A percentile compares a stretch with the other conserved stretches of the same genome.
These are phyloP conservation scores for Kryphioiulus occultus DNA, from an alignment of 2,888 invertebrate species.

Conservation along the genomic window DNA sequence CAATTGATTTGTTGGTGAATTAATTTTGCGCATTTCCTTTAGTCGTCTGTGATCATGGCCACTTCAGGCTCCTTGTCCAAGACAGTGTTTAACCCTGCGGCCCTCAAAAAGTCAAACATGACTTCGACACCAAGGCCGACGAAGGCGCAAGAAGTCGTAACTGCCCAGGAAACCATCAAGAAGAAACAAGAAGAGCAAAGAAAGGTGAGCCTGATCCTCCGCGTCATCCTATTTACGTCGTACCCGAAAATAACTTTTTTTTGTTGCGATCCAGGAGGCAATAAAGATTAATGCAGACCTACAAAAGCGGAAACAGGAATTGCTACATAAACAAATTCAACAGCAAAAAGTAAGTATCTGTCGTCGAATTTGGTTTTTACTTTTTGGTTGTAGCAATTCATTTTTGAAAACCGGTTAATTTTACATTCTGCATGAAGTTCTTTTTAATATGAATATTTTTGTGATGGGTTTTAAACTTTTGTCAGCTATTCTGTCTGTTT, in stretches of 20 bases:
- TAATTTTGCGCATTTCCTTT: not conserved
- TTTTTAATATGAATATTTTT: no score
- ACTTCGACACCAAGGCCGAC: slow-evolving; percentile 55
- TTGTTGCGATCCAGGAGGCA: slow-evolving; percentile 66
- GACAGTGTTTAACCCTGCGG: slow-evolving; percentile 65
- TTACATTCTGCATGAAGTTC: no score
- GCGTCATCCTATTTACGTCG: not conserved
- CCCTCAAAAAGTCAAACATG: slow-evolving; percentile 59
- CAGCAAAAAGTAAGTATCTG: slow-evolving; percentile 73
- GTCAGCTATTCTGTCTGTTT: no score
- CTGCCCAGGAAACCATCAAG: slow-evolving; percentile 73
- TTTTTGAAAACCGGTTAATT: no score
- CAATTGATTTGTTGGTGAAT: no score
- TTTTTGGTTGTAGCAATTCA: no score
- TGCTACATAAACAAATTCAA: slow-evolving; percentile 87
- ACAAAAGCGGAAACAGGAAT: slow-evolving; percentile 82
- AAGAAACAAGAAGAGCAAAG: slow-evolving; percentile 78
- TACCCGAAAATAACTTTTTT: not conserved
- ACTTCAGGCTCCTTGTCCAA: slow-evolving; percentile 64
- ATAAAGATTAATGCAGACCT: slow-evolving; percentile 80
- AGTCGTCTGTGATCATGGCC: slow-evolving; percentile 56
- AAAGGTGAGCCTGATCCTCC: slow-evolving; percentile 62
- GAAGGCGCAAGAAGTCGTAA: slow-evolving; percentile 65
- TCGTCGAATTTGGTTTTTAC: no score
- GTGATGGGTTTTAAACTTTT: no score